These are phyloP conservation scores for Grapholita molesta DNA, from an alignment of 1,140 invertebrate genomes.

Conservation along the genomic window DNA sequence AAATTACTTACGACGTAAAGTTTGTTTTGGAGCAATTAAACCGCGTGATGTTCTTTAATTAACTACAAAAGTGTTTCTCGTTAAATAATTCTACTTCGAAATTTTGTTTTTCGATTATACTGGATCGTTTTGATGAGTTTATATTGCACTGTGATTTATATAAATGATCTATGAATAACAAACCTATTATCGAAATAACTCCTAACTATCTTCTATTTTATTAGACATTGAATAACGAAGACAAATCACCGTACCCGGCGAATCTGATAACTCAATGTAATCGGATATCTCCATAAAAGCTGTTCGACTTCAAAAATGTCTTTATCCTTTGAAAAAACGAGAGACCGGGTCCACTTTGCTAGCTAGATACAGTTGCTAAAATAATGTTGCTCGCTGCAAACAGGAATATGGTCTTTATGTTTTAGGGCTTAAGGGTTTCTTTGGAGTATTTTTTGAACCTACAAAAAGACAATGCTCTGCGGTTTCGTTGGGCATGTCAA, in stretches of 20 bases:
- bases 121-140: background rate
- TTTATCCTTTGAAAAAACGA: slow-evolving; percentile 5
- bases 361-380: background rate
- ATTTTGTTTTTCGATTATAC: background rate
- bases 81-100: background rate
- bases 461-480: slow-evolving; percentile 49
- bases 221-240: background rate
- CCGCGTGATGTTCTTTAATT: background rate
- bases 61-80: background rate
- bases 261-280: slow-evolving; percentile 10
- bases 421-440: background rate
- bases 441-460: background rate
- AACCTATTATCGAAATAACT: background rate
- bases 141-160: background rate
- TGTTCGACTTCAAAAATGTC: slow-evolving; percentile 16
- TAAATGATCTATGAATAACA: background rate
- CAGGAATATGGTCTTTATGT: background rate
- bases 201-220: background rate
- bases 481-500: slow-evolving; percentile 62
- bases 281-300: slow-evolving; percentile 1
- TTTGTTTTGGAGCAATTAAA: background rate
- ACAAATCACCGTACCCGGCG: background rate
- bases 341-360: background rate
- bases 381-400: background rate
- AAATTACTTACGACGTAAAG: too few species aligned